phyloP scores from a whole-genome alignment of 1,140 invertebrate species.

The Nebria ingens region DNA sequence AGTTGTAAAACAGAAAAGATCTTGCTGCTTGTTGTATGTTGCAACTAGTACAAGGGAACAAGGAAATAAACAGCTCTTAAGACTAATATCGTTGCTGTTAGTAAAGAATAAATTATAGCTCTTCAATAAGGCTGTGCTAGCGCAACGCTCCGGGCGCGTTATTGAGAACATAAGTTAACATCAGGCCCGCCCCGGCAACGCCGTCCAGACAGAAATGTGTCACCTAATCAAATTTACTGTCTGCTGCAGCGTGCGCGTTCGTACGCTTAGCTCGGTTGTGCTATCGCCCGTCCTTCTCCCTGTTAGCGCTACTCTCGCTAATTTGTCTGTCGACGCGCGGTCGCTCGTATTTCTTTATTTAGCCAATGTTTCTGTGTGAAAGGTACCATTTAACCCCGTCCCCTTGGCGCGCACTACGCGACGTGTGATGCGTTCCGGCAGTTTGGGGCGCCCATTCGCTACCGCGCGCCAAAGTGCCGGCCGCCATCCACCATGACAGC shows the following conservation, averaged over 20 bases:
- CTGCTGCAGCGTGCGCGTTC: neutral
- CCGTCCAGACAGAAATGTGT: conserved; percentile 10
- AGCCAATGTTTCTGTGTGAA: neutral
- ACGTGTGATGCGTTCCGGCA: neutral
- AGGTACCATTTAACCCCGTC: conserved; percentile 9
- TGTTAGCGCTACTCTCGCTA: conserved; percentile 11
- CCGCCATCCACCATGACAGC: conserved; percentile 7
- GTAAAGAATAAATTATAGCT: no score
- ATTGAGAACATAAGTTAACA: conserved; percentile 11
- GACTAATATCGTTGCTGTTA: no score
- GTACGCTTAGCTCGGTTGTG: neutral
- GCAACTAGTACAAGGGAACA: no score
- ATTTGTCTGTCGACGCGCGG: conserved; percentile 12
- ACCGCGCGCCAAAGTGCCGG: conserved; percentile 7
- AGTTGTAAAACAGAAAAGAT: no score
- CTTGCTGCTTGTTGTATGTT: no score
- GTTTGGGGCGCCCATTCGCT: neutral
- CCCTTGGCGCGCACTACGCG: neutral
- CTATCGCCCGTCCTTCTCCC: neutral
- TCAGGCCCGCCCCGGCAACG: neutral
- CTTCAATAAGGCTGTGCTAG: no score
- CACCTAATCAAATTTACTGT: conserved; percentile 14
- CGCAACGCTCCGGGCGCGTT: neutral
- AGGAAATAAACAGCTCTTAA: no score
- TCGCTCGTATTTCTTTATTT: conserved; percentile 14